phyloP scores from a whole-genome alignment of 2,888 invertebrate species.

The Opisthograptis luteolata region DNA sequence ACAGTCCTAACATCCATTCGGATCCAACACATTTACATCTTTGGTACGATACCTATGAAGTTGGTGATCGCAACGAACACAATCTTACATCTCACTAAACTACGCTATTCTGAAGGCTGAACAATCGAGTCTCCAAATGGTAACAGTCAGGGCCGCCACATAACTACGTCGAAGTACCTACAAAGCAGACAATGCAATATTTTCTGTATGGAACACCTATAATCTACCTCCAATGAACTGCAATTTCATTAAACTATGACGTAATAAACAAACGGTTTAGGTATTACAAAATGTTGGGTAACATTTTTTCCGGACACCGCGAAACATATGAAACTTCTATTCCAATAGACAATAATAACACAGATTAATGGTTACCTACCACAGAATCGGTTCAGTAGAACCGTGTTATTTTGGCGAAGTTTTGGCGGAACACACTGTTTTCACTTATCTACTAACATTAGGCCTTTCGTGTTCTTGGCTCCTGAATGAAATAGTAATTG shows the following conservation, averaged over 20 bases:
- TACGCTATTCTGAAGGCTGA: slow-evolving; percentile 27
- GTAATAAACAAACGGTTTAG: not conserved
- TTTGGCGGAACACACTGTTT: not conserved
- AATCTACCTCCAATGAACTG: too few species aligned
- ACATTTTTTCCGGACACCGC: slow-evolving; percentile 32
- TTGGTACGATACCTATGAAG: slow-evolving; percentile 80
- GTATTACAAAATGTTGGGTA: slow-evolving; percentile 37
- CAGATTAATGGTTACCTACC: slow-evolving; percentile 45
- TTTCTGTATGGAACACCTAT: too few species aligned
- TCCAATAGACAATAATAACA: slow-evolving; percentile 30
- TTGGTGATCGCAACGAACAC: slow-evolving; percentile 70
- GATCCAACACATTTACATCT: slow-evolving; percentile 81
- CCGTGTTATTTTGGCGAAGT: slow-evolving; percentile 1
- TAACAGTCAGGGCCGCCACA: slow-evolving; percentile 36
- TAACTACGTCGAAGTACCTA: not conserved
- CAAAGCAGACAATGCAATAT: too few species aligned
- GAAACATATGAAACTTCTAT: slow-evolving; percentile 22
- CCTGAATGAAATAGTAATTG: not conserved
- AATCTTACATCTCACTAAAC: slow-evolving; percentile 32
- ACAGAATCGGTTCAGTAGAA: slow-evolving; percentile 31
- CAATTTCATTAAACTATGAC: not conserved
- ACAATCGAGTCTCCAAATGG: slow-evolving; percentile 45
- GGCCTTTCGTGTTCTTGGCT: not conserved
- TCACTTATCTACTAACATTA: not conserved
- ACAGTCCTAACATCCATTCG: slow-evolving; percentile 48